Evolutionary conservation across 1,140 invertebrate genomes (phyloP).

Genomic region (Lycorma delicatula): DNA sequence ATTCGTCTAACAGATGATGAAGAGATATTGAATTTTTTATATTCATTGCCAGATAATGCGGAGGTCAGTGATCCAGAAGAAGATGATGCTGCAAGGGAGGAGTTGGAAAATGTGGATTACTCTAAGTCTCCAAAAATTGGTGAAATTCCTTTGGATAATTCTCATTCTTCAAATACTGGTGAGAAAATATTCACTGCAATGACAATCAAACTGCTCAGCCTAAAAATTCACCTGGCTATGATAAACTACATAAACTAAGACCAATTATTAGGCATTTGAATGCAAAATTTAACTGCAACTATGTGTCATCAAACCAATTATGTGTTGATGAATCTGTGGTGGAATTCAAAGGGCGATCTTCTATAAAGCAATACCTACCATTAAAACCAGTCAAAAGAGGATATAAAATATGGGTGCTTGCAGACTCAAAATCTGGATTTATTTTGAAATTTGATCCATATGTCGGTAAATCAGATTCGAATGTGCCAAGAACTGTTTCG

Average conservation of each 20-base stretch:
- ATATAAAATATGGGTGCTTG: conserved; percentile 33
- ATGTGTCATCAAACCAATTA: neutral
- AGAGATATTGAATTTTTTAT: too few relatives aligned
- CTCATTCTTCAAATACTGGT: too few relatives aligned
- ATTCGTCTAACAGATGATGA: too few relatives aligned
- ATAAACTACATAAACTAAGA: neutral
- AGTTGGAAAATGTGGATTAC: too few relatives aligned
- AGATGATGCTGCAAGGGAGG: too few relatives aligned
- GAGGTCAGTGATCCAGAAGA: too few relatives aligned
- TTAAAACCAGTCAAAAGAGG: conserved; percentile 34
- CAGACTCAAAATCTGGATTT: conserved; percentile 27
- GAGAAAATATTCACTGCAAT: too few relatives aligned
- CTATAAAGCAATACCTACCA: conserved; percentile 33
- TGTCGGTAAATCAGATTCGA: conserved; percentile 22
- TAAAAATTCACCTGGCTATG: too few relatives aligned
- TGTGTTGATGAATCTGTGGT: conserved; percentile 12
- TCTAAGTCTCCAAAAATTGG: too few relatives aligned
- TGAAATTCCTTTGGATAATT: too few relatives aligned
- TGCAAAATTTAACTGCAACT: neutral
- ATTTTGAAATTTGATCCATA: conserved; percentile 29
- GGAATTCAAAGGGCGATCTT: conserved; percentile 28
- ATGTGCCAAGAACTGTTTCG: neutral
- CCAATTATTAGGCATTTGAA: neutral
- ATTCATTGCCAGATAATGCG: too few relatives aligned
- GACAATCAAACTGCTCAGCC: too few relatives aligned